Conservation (phyloP, 1,140 invertebrate species). For the Condylostylus longicornis region DNA sequence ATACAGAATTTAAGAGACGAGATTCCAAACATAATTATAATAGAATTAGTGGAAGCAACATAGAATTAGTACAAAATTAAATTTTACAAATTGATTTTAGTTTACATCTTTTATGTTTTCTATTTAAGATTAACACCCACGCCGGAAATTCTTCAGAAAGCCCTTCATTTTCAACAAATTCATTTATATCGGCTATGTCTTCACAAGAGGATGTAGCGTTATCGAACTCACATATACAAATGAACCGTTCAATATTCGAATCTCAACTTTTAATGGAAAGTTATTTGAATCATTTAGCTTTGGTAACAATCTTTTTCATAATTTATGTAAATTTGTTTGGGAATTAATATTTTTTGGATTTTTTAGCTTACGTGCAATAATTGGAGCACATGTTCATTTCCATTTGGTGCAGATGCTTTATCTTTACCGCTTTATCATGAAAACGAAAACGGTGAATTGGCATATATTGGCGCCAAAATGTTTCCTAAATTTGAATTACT, state of each 20-base stretch:
- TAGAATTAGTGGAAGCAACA: slow-evolving; percentile 10
- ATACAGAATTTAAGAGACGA: slow-evolving; percentile 37
- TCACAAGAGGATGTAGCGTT: slow-evolving; percentile 87
- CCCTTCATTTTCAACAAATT: slow-evolving; percentile 60
- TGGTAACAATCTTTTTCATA: slow-evolving; percentile 40
- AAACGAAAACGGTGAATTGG: slow-evolving; percentile 54
- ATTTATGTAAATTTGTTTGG: not conserved
- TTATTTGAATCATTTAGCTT: slow-evolving; percentile 83
- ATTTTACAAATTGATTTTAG: slow-evolving; percentile 20
- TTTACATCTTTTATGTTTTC: not conserved
- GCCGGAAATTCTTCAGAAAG: slow-evolving; percentile 26
- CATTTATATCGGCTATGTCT: slow-evolving; percentile 81
- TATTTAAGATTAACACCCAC: slow-evolving; percentile 21
- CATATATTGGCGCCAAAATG: slow-evolving; percentile 50
- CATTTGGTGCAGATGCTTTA: slow-evolving; percentile 52
- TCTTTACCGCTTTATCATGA: slow-evolving; percentile 58
- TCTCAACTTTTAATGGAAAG: slow-evolving; percentile 88
- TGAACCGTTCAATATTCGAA: slow-evolving; percentile 84
- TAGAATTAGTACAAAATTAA: too few relatives aligned
- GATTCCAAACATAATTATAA: slow-evolving; percentile 38
- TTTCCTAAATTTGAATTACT: slow-evolving; percentile 30
- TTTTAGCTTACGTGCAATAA: slow-evolving; percentile 44
- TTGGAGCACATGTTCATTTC: slow-evolving; percentile 55
- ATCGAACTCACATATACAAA: slow-evolving; percentile 88
- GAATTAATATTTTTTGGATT: slow-evolving; percentile 1